Base-by-base conservation (phyloP, 2,888 invertebrate genomes). In the Philereme vetulata region DNA sequence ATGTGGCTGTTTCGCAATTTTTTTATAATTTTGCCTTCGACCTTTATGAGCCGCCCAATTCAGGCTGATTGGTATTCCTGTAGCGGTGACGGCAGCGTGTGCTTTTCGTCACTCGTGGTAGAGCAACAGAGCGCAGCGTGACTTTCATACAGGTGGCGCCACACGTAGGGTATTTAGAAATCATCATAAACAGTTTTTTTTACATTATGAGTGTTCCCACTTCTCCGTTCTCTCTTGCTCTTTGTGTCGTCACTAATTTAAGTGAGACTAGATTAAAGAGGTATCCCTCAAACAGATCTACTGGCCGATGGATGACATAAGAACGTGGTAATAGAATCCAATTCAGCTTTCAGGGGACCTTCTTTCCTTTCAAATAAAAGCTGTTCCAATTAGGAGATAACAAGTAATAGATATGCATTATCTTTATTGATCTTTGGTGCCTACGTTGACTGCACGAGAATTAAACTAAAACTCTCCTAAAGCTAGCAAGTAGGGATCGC, bases 21-120 rank as follows among this genome's bases (percentile, higher is more conserved):
- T 74, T 85, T 84, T 88, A 88, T 85, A 78, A 86, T 85, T 87
- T 90, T 86, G 89, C 88, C 89, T 91, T 81, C 88, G 90, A 91
- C 90, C 90, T 91, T 90, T 90, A 82, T 84, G 68, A 79, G 83
- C 81, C 80, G 88, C 88, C 90, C 85, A 90, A 90, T 88, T 90
- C 80, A 84, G 77, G 78, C 78, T 85, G 80, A 90, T 92, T 91
- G 88, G 83, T 92, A 91, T 92, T 91, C 91, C 88, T 82, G 82
- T 78, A 79, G 84, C 80, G 80, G 58, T 58, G 72, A 81, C 80
- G 78, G 71, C 80, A 76, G 73, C 76, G 75, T 77, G 81, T 78
- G 80, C 76, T 90, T 91, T 88, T 90, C 90, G 90, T 91, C 91
- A 91, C 84, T 76, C 77, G 75, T 76, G 80, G 77, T 81, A 76